Conservation (phyloP, 2,113 vertebrate species). For the Poeciliopsis prolifica region DNA sequence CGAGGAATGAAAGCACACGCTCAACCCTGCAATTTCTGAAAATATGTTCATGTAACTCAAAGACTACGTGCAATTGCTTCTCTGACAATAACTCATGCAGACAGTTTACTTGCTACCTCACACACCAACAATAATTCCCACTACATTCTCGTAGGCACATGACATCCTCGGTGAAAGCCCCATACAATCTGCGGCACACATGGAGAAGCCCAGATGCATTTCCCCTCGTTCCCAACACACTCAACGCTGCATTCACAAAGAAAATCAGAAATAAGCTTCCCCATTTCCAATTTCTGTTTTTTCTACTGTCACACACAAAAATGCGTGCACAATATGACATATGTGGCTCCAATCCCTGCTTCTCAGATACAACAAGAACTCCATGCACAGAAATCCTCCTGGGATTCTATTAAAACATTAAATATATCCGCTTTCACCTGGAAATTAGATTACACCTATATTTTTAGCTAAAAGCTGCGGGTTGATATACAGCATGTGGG, state of each 20-base stretch:
- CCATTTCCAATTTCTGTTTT: slow-evolving; percentile 8
- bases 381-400: slow-evolving; percentile 8
- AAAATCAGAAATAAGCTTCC: slow-evolving; percentile 37
- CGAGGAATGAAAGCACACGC: background rate
- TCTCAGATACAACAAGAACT: slow-evolving; percentile 5
- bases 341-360: background rate
- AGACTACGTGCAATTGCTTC: slow-evolving; percentile 10
- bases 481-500: slow-evolving; percentile 34
- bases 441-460: slow-evolving; percentile 37
- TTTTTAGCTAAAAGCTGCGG: slow-evolving; percentile 42
- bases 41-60: slow-evolving; percentile 24
- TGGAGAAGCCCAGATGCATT: slow-evolving; percentile 8
- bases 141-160: slow-evolving; percentile 33
- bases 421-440: slow-evolving; percentile 21
- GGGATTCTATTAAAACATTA: slow-evolving; percentile 25
- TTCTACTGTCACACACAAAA: slow-evolving; percentile 6
- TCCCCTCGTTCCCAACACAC: slow-evolving; percentile 13
- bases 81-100: slow-evolving; percentile 2
- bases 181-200: slow-evolving; percentile 11
- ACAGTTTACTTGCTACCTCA: background rate
- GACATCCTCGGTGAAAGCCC: slow-evolving; percentile 34
- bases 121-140: slow-evolving; percentile 40
- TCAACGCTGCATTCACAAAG: slow-evolving; percentile 28
- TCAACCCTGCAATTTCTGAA: background rate
- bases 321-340: background rate